Percentiles rank a stretch among this genome's conserved stretches.
Evolutionary conservation across 1,140 invertebrate genomes (phyloP).

Genomic region (Trachelipus rathkii): DNA sequence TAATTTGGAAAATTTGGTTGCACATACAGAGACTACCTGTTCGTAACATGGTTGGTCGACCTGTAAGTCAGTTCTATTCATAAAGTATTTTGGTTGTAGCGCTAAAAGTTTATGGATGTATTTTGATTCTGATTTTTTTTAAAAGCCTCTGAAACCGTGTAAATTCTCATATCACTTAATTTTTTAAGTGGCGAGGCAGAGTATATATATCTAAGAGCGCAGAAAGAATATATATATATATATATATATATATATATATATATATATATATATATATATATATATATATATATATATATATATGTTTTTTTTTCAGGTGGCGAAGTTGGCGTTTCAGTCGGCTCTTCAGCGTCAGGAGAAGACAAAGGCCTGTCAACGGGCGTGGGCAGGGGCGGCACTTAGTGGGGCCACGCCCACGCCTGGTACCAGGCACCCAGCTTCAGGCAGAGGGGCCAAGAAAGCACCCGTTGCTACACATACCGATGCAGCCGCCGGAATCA

Average conservation of each 20-base stretch:
- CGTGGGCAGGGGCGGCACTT: slow-evolving; percentile 54
- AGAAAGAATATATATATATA: neutral
- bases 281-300: slow-evolving; percentile 11
- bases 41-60: too few relatives aligned
- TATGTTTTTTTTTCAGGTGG: slow-evolving; percentile 27
- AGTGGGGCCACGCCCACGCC: slow-evolving; percentile 44
- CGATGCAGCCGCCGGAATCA: slow-evolving; percentile 8
- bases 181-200: too few relatives aligned
- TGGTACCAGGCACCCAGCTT: slow-evolving; percentile 34
- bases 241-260: neutral
- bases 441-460: neutral
- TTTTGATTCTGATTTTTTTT: too few relatives aligned
- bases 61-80: too few relatives aligned
- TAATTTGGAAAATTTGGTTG: too few relatives aligned
- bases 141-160: too few relatives aligned
- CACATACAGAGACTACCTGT: too few relatives aligned
- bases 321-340: slow-evolving; percentile 37
- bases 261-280: slow-evolving; percentile 15
- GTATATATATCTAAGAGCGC: too few relatives aligned
- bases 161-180: too few relatives aligned
- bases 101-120: too few relatives aligned
- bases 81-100: too few relatives aligned
- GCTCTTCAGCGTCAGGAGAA: slow-evolving; percentile 31
- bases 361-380: slow-evolving; percentile 51
- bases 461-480: neutral